Evolutionary conservation across 2,797 vertebrate genomes (phyloP), one percentile per base, ranked within the genome.

Genomic region (Lepus oiostolus): DNA sequence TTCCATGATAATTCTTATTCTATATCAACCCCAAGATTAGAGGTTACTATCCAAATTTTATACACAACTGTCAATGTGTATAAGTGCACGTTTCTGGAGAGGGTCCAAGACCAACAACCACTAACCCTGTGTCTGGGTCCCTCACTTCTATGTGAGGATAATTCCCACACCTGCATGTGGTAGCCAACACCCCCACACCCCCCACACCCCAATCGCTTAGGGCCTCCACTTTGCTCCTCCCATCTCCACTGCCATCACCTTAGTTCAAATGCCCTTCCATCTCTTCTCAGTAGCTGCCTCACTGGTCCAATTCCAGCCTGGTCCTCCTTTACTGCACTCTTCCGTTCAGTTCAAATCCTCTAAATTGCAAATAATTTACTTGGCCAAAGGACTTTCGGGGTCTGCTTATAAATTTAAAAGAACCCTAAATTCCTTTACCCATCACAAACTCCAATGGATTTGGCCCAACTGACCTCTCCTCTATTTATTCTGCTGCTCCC

Each of bases 361-460:
- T 35, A 77, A 71, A 91, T 63, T 11, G 0, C 32, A 89, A 95
- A 85, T 47, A 88, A 90, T n/a, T 95, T n/a, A 67, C 30, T 52
- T 87, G 60, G 62, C 77, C 89, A 91, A 95, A 95, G 81, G 50
- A 87, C 72, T 95, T 85, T 8, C 5, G 24, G n/a, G 52, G 2
- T 90, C 42, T 35, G 16, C 60, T 80, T 17, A 22, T 5, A 77
- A 94, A 65, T 9, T n/a, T 35, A 81, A 58, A 83, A 93, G 60
- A 72, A 85, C 86, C 58, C 54, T 30, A 52, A 79, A 87, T 60
- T 63, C 71, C 54, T 58, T 5, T n/a, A 11, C 12, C 38, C 70
- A 80, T 35, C 63, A 19, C 2, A 21, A 68, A 81, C 24, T 75
- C 32, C 7, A 63, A 16, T 38, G 4, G 60, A 63, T 35, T 7